Percentiles rank a stretch among this genome's conserved stretches.
Conservation (phyloP, 2,888 invertebrate species). For the Sialis lutaria region DNA sequence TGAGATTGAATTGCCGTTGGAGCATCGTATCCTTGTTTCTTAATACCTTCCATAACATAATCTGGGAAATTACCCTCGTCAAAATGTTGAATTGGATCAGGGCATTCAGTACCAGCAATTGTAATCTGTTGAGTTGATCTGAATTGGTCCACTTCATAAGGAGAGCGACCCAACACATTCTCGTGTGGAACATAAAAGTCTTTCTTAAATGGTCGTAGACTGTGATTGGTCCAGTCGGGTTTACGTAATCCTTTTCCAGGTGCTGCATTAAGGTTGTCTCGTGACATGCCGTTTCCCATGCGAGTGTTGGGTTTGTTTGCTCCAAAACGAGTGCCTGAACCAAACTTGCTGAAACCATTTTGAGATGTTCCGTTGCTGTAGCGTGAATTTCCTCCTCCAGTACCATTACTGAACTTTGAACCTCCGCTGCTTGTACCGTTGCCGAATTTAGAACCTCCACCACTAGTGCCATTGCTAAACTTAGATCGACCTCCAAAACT, state of each 20-base stretch:
- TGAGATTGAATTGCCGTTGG: constrained; percentile 81
- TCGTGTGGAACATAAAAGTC: constrained; percentile 66
- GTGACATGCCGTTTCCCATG: not conserved
- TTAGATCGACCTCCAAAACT: not conserved
- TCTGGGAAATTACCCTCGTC: constrained; percentile 69
- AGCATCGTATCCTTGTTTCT: constrained; percentile 52
- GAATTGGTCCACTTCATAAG: constrained; percentile 47
- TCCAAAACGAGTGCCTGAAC: not conserved
- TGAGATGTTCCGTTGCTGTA: not conserved
- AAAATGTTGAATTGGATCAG: constrained; percentile 64
- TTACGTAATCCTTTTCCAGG: constrained; percentile 33
- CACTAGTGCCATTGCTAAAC: not conserved
- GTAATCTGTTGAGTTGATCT: constrained; percentile 47
- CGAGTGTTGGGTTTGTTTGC: not conserved
- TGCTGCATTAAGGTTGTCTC: not conserved
- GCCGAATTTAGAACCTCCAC: not conserved
- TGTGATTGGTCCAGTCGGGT: constrained; percentile 61
- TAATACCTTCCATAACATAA: constrained; percentile 55
- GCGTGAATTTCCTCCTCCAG: not conserved
- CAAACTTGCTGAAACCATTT: not conserved
- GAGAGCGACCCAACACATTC: constrained; percentile 41
- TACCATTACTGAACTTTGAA: not conserved
- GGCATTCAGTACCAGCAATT: constrained; percentile 48
- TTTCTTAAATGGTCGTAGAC: constrained; percentile 65
- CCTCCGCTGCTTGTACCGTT: not conserved